A percentile compares a stretch with the other conserved stretches of the same genome.
phyloP scores from a whole-genome alignment of 2,113 vertebrate species.

The Serilophus lunatus region DNA sequence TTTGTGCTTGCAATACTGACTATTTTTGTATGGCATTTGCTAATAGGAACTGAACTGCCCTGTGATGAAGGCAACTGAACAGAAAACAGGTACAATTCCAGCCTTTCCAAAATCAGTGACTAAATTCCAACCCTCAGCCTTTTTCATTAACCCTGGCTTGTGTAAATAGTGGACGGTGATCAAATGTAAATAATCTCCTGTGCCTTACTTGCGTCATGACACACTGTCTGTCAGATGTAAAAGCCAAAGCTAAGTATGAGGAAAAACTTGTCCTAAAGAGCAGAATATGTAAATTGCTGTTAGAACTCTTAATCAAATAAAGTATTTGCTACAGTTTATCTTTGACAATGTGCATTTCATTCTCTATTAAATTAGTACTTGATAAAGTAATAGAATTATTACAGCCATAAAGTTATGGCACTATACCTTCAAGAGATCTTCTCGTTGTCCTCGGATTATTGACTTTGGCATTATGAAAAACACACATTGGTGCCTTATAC shows the following conservation, averaged over 20 bases:
- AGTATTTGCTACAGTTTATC: slow-evolving; percentile 52
- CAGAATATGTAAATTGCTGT: slow-evolving; percentile 47
- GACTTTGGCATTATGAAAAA: slow-evolving; percentile 43
- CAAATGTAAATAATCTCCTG: slow-evolving; percentile 37
- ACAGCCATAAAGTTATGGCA: neutral
- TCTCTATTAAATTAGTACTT: slow-evolving; percentile 56
- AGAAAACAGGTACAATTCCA: slow-evolving; percentile 3
- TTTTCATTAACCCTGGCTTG: slow-evolving; percentile 17
- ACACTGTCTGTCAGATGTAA: slow-evolving; percentile 36
- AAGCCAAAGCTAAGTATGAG: slow-evolving; percentile 49
- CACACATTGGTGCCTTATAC: neutral
- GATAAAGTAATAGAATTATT: slow-evolving; percentile 36
- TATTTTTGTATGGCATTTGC: slow-evolving; percentile 38
- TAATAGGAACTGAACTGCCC: neutral
- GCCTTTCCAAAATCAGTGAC: neutral
- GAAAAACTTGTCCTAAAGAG: slow-evolving; percentile 56
- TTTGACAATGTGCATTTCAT: slow-evolving; percentile 37
- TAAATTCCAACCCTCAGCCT: neutral
- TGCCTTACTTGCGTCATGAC: slow-evolving; percentile 27
- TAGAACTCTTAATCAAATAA: slow-evolving; percentile 56
- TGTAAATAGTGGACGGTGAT: slow-evolving; percentile 33
- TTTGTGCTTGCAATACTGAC: slow-evolving; percentile 16
- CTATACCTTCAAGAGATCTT: slow-evolving; percentile 36
- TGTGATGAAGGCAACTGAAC: neutral
- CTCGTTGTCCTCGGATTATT: neutral